Evolutionary conservation across 2,797 vertebrate genomes (phyloP).

Genomic region (Mallotus villosus): DNA sequence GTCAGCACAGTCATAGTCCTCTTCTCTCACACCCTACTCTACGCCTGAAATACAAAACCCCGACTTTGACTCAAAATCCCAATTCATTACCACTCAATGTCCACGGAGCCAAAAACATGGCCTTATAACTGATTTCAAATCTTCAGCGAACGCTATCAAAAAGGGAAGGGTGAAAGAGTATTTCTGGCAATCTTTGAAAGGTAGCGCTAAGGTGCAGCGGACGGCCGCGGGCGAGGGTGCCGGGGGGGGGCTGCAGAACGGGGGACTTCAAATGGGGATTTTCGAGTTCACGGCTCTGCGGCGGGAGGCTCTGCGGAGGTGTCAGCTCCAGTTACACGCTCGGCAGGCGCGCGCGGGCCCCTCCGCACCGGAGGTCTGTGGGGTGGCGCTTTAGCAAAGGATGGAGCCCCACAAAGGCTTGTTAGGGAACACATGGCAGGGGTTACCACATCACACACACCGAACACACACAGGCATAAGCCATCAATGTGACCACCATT

Average conservation of each 20-base stretch:
- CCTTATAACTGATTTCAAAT: background rate
- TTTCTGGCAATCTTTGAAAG: too few relatives aligned
- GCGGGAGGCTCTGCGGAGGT: constrained; percentile 59
- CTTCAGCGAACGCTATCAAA: background rate
- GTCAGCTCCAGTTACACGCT: constrained; percentile 70
- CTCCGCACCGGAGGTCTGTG: background rate
- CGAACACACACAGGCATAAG: background rate
- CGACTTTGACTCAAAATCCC: background rate
- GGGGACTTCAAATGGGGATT: constrained; percentile 60
- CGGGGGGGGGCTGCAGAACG: constrained; percentile 27
- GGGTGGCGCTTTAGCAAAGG: background rate
- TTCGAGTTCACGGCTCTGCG: constrained; percentile 65
- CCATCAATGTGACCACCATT: too few relatives aligned
- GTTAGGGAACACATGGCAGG: background rate
- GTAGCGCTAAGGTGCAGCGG: too few relatives aligned
- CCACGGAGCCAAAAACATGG: background rate
- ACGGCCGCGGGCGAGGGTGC: background rate
- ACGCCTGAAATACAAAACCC: constrained; percentile 32
- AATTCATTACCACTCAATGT: background rate
- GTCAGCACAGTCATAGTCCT: constrained; percentile 50
- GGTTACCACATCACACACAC: background rate
- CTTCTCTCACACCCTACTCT: constrained; percentile 39
- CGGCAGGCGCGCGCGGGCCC: constrained; percentile 41
- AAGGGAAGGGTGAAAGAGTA: background rate
- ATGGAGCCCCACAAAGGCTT: too few relatives aligned